Evolutionary conservation across 2,797 vertebrate species (phyloP), one percentile per base, ranked within the genome.

Genomic region (Semaprochilodus insignis): DNA sequence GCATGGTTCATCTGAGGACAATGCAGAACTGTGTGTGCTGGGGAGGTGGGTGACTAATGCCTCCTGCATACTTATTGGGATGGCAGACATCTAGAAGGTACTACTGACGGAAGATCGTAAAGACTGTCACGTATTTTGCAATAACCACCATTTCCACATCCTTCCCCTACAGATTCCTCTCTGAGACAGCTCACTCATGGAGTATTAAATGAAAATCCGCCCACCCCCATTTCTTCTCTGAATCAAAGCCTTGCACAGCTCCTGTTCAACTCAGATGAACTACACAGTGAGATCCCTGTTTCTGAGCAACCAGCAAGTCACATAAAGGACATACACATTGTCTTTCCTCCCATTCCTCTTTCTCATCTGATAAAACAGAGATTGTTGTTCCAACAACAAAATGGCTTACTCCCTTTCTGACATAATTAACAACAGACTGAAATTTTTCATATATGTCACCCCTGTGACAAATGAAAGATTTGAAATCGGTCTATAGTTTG

Each of bases 1-100:
- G 65, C 19, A 55, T 23, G 90, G 94, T 95, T 95, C 93, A 92
- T 89, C 85, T 85, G 89, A 93, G 94, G 94, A 95, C 94, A 93
- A 90, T 85, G 85, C 88, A 88, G 92, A 91, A 91, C 92, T 92
- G 91, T 91, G 92, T 92, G 90, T 27, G 51, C 10, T 13, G 44
- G 44, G 8, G 5, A 10, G 40, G 40, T 44, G 52, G 15, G 60
- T 84, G 91, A 87, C 86, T 84, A 78, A 71, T 89, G 89, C 87
- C 87, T 88, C 86, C 87, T 86, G 88, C 92, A 91, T 93, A 88
- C 88, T 93, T 92, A 91, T 92, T 91, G 87, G 90, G 88, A 80
- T 92, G 91, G 93, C 90, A 31, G 48, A 2, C 23, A 72, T 93
- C 92, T 92, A 95, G 88, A 91, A 92, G 87, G 88, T 92, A 89